These are phyloP conservation scores for Drosophila bunnanda DNA, from an alignment of 2,888 invertebrate species.

Conservation along the genomic window DNA sequence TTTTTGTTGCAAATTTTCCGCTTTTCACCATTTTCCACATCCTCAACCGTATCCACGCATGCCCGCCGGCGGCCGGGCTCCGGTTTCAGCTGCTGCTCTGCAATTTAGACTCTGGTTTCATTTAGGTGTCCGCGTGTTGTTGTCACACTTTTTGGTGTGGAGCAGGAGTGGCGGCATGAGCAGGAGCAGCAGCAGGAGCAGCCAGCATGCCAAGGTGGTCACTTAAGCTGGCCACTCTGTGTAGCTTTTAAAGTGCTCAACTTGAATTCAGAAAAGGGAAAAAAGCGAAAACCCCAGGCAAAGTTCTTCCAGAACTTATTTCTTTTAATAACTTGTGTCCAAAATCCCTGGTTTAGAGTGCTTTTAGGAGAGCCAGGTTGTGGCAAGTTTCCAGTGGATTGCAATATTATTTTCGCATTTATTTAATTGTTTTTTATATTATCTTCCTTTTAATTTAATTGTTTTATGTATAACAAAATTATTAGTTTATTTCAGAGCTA, in stretches of 20 bases:
- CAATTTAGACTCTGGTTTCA: conserved; percentile 34
- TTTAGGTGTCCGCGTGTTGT: conserved; percentile 23
- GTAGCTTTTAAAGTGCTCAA: conserved; percentile 15
- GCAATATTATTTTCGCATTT: neutral
- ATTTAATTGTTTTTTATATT: neutral
- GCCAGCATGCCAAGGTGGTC: conserved; percentile 8
- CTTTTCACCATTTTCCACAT: conserved; percentile 15
- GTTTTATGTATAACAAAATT: neutral
- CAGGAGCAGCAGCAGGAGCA: neutral
- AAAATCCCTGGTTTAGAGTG: neutral
- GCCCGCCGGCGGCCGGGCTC: conserved; percentile 31
- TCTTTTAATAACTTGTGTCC: neutral
- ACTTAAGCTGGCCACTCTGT: conserved; percentile 1
- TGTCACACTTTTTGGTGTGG: conserved; percentile 13
- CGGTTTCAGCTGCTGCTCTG: conserved; percentile 22
- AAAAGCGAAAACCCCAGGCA: neutral
- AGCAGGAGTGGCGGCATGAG: neutral
- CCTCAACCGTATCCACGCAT: conserved; percentile 18
- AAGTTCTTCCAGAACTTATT: neutral
- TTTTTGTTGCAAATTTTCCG: conserved; percentile 7
- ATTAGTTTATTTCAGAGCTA: neutral
- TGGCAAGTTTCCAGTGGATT: neutral
- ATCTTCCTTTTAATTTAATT: neutral
- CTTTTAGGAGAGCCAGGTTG: neutral
- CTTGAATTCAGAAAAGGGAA: neutral